phyloP scores from a whole-genome alignment of 2,888 invertebrate genomes.

The Ophion slaviceki region DNA sequence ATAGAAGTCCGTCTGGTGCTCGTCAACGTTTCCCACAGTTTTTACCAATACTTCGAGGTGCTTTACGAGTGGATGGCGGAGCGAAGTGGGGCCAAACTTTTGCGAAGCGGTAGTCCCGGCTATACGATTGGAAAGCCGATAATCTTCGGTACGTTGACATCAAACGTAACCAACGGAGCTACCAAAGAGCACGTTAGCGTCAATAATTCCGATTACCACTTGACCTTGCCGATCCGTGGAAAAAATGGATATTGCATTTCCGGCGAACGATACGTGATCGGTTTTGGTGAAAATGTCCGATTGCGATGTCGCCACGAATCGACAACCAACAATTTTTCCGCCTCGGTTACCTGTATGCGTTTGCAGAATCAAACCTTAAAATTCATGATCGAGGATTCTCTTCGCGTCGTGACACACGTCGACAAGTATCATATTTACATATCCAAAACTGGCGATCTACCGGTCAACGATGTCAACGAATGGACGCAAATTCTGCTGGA shows the following conservation, averaged over 20 bases:
- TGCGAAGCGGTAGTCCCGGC: conserved; percentile 91
- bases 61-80: conserved; percentile 66
- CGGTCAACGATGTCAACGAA: conserved; percentile 80
- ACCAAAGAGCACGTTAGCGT: conserved; percentile 69
- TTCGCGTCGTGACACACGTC: conserved; percentile 76
- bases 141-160: conserved; percentile 82
- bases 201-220: conserved; percentile 73
- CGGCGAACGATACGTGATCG: conserved; percentile 72
- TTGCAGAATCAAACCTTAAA: conserved; percentile 79
- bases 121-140: conserved; percentile 89
- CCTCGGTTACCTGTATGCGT: conserved; percentile 74
- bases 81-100: conserved; percentile 24
- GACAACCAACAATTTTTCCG: conserved; percentile 75
- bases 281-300: conserved; percentile 79
- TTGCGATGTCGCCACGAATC: conserved; percentile 75
- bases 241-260: conserved; percentile 75
- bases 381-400: conserved; percentile 72
- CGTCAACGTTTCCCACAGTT: conserved; percentile 77
- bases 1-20: conserved; percentile 82
- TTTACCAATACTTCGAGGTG: conserved; percentile 79
- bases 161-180: conserved; percentile 70
- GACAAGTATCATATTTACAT: conserved; percentile 78
- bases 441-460: conserved; percentile 85
- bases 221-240: conserved; percentile 78
- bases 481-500: conserved; percentile 85